A percentile compares a stretch with the other conserved stretches of the same genome.
Conservation (phyloP, 2,113 vertebrate genomes). For the Columba livia region DNA sequence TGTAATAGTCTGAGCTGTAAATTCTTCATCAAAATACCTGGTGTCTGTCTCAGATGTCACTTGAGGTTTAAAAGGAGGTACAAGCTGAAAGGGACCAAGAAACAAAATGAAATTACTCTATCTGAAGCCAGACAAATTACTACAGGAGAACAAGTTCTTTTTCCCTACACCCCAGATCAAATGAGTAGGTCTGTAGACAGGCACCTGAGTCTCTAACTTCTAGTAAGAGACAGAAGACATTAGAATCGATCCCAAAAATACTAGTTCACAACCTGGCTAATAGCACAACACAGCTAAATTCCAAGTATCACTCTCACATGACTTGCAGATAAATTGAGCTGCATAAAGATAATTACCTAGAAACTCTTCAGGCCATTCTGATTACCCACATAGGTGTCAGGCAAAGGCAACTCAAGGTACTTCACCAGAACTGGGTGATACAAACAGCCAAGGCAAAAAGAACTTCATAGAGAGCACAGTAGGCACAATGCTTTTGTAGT, state of each 20-base stretch:
- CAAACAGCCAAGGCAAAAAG: not conserved
- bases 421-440: not conserved
- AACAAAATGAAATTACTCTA: slow-evolving; percentile 18
- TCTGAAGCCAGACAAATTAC: not conserved
- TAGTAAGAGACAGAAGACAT: not conserved
- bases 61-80: slow-evolving; percentile 96
- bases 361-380: not conserved
- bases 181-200: not conserved
- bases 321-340: not conserved
- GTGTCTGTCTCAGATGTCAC: slow-evolving; percentile 96
- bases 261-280: not conserved
- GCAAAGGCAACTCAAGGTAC: not conserved
- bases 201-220: not conserved
- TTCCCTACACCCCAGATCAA: not conserved
- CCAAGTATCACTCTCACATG: not conserved
- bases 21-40: slow-evolving; percentile 96
- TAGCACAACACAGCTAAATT: not conserved
- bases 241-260: not conserved
- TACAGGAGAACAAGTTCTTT: not conserved
- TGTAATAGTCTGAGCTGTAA: slow-evolving; percentile 95
- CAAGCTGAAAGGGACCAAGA: slow-evolving; percentile 79
- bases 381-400: not conserved
- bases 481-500: not conserved
- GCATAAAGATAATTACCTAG: not conserved
- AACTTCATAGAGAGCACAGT: not conserved